These are phyloP conservation scores for Taphrorychus bicolor DNA, from an alignment of 2,888 invertebrate species.

Conservation along the genomic window DNA sequence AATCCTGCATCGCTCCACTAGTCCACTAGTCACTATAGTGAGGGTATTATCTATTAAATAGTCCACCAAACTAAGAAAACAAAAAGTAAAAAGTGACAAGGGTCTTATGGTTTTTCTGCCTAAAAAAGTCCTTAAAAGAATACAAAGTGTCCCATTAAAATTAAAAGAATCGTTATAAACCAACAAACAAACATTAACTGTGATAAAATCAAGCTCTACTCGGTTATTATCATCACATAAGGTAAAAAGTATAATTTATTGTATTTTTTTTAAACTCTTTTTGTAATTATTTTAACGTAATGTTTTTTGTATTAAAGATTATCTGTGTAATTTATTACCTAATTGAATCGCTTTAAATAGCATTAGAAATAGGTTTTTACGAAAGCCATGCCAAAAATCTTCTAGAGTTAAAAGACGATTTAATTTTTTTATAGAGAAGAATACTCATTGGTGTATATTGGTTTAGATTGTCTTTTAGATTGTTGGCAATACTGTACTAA, in stretches of 20 bases:
- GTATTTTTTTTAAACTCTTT: not conserved
- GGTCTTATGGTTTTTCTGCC: too few species aligned
- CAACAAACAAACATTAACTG: slow-evolving; percentile 34
- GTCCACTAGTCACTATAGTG: too few species aligned
- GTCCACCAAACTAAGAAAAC: too few species aligned
- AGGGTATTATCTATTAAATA: too few species aligned
- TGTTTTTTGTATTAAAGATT: not conserved
- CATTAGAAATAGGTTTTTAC: not conserved
- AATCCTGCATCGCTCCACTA: too few species aligned
- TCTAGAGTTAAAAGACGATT: not conserved
- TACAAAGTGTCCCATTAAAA: not conserved
- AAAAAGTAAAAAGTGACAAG: too few species aligned
- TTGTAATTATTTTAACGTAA: not conserved
- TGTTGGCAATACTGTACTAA: too few species aligned
- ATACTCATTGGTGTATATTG: too few species aligned
- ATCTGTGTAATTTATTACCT: not conserved
- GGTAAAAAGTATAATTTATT: not conserved
- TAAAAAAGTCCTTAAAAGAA: too few species aligned
- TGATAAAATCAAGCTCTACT: slow-evolving; percentile 36
- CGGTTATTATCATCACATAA: slow-evolving; percentile 1
- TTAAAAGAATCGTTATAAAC: slow-evolving; percentile 5
- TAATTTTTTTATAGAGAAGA: not conserved
- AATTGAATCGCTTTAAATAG: not conserved
- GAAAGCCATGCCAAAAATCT: not conserved
- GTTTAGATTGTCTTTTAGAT: too few species aligned